Base-by-base conservation (phyloP, 2,888 invertebrate genomes). In the Cephus nigrinus region DNA sequence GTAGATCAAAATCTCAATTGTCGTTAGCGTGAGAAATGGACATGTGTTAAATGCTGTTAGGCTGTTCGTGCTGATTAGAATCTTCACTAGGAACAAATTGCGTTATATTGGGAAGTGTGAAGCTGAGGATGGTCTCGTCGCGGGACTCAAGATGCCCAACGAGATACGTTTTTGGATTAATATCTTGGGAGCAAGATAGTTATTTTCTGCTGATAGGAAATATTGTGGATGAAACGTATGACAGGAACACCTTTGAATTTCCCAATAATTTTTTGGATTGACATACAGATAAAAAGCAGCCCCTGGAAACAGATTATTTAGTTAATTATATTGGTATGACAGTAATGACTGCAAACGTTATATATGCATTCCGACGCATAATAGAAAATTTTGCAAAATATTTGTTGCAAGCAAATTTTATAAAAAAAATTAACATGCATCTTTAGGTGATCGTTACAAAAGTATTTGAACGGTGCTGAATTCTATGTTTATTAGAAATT, bases 11-110 rank as follows among this genome's bases (percentile, higher is more conserved):
- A 86, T 86, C 86, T 82, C 79, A 79, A 82, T 82, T 82, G 82
- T 84, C 77, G 79, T 78, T 78, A 72, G 74, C 77, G 81, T 86
- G 86, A 84, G 88, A 89, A 88, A 82, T 75, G 80, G 80, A 85
- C 89, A 89, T 89, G 88, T 89, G 89, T 81, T 82, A 76, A 77
- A 81, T 73, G 80, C 78, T 36, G 74, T 40, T 79, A 74, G 71
- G 71, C 31, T 31, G 32, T 31, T 31, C 34, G 68, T 72, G 31
- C n/a, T 36, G 78, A 76, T 76, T 36, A 68, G 15, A 31, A 68
- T 75, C 40, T 75, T 31, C 30, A n/a, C 55, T 15, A 68, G 68
- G 36, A 76, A 73, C 68, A 78, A 76, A 76, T 76, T 75, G 75
- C 78, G 75, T 78, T 68, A 76, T 76, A 73, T 55, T 69, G 34